Conservation (phyloP, 2,888 invertebrate genomes). For the Chydorus sphaericus region DNA sequence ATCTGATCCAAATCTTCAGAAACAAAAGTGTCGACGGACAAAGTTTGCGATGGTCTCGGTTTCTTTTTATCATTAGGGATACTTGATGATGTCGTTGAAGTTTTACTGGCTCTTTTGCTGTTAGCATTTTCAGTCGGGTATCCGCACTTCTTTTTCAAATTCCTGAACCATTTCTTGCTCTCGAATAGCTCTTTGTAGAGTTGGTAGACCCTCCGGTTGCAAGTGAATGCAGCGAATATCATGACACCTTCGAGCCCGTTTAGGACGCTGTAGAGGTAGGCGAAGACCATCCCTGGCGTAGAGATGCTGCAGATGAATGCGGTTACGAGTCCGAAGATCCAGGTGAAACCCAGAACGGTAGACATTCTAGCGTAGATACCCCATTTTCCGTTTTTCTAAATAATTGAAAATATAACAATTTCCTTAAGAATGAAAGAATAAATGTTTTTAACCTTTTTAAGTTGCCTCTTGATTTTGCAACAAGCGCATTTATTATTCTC, state of each 20-base stretch:
- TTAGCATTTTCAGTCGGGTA: not conserved
- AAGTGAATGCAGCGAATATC: constrained; percentile 22
- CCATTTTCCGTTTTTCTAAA: too few species aligned
- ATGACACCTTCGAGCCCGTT: constrained; percentile 23
- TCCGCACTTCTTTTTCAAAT: not conserved
- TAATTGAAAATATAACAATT: too few species aligned
- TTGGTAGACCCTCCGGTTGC: constrained; percentile 19
- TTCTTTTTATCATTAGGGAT: too few species aligned
- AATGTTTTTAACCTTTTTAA: too few species aligned
- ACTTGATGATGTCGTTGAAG: too few species aligned
- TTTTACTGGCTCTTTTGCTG: not conserved
- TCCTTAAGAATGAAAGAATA: too few species aligned
- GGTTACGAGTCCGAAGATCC: constrained; percentile 22
- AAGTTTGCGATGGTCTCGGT: not conserved
- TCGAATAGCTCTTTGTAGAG: constrained; percentile 15
- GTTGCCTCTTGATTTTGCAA: too few species aligned
- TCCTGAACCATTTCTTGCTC: constrained; percentile 6
- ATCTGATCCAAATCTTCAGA: too few species aligned
- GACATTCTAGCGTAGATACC: constrained; percentile 23
- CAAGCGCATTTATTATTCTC: too few species aligned
- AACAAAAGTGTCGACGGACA: not conserved
- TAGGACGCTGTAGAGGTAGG: constrained; percentile 22
- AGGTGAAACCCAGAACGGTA: constrained; percentile 23
- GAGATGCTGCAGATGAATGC: constrained; percentile 16
- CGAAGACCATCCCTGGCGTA: constrained; percentile 16